A percentile compares a stretch with the other conserved stretches of the same genome.
phyloP scores from a whole-genome alignment of 2,797 vertebrate genomes.

The Astyanax mexicanus region DNA sequence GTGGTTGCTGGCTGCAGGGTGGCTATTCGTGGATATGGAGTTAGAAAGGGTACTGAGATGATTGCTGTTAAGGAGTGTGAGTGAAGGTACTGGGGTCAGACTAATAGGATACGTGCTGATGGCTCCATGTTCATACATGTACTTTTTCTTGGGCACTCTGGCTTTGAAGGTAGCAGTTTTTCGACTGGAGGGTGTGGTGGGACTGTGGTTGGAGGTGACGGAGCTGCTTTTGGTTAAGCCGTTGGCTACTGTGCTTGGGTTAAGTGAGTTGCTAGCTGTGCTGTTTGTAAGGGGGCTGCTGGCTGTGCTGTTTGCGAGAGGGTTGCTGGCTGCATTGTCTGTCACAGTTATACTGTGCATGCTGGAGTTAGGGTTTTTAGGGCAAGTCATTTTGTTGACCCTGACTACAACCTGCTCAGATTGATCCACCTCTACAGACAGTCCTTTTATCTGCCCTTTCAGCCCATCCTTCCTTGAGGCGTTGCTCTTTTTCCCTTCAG shows the following conservation, averaged over 20 bases:
- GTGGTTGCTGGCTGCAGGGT: constrained; percentile 11
- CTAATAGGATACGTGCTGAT: constrained; percentile 68
- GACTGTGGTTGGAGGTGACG: constrained; percentile 66
- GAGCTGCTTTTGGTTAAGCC: constrained; percentile 56
- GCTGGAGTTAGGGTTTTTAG: constrained; percentile 41
- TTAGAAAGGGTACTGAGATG: constrained; percentile 34
- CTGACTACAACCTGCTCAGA: constrained; percentile 56
- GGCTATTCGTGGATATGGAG: constrained; percentile 27
- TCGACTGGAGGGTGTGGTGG: constrained; percentile 81
- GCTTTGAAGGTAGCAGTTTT: constrained; percentile 94
- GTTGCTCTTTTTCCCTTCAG: constrained; percentile 68
- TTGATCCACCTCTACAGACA: constrained; percentile 66
- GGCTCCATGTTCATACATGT: constrained; percentile 82
- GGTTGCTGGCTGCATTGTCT: constrained; percentile 51
- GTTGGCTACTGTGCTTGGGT: constrained; percentile 61
- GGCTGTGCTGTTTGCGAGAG: constrained; percentile 35
- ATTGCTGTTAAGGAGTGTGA: constrained; percentile 44
- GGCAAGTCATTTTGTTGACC: constrained; percentile 44
- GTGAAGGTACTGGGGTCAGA: constrained; percentile 53
- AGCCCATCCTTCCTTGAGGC: constrained; percentile 63
- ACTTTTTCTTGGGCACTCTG: constrained; percentile 86
- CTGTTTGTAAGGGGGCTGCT: constrained; percentile 36
- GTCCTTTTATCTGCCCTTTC: constrained; percentile 66
- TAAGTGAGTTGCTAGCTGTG: constrained; percentile 57
- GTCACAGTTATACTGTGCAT: constrained; percentile 31